These are phyloP conservation scores for Caenorhabditis zanzibari DNA, from an alignment of 2,888 invertebrate species.

Conservation along the genomic window DNA sequence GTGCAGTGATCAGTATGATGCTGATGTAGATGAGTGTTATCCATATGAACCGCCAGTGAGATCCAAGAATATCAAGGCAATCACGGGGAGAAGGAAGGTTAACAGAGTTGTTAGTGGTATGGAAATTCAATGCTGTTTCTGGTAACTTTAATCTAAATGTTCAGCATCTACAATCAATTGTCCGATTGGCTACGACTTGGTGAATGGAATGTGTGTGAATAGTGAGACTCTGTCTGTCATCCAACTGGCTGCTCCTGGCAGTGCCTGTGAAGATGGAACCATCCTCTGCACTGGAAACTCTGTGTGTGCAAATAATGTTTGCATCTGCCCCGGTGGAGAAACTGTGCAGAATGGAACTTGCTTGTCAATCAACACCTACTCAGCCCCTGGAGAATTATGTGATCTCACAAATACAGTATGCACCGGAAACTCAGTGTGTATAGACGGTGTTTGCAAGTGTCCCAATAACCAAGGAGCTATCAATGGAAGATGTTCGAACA, in stretches of 20 bases:
- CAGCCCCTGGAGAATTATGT: conserved; percentile 80
- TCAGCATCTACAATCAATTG: conserved; percentile 58
- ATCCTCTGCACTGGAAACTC: conserved; percentile 80
- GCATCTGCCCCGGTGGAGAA: conserved; percentile 82
- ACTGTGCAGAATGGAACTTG: conserved; percentile 68
- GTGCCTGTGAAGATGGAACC: conserved; percentile 70
- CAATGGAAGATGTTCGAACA: conserved; percentile 79
- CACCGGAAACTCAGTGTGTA: conserved; percentile 79
- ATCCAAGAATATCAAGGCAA: conserved; percentile 29
- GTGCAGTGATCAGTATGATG: conserved; percentile 60
- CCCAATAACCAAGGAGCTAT: conserved; percentile 71
- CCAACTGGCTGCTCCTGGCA: conserved; percentile 77
- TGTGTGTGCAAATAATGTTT: conserved; percentile 80
- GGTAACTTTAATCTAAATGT: neutral
- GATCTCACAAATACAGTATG: conserved; percentile 78
- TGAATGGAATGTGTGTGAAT: conserved; percentile 66
- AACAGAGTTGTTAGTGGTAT: conserved; percentile 60
- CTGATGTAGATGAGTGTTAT: conserved; percentile 62
- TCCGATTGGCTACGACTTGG: conserved; percentile 61
- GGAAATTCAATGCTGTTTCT: neutral
- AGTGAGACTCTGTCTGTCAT: conserved; percentile 62
- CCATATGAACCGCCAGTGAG: conserved; percentile 37
- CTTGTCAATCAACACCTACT: conserved; percentile 68
- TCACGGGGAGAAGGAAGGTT: conserved; percentile 35
- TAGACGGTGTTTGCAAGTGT: conserved; percentile 79